phyloP scores from a whole-genome alignment of 2,797 vertebrate genomes.

The Sandelia bainsii region DNA sequence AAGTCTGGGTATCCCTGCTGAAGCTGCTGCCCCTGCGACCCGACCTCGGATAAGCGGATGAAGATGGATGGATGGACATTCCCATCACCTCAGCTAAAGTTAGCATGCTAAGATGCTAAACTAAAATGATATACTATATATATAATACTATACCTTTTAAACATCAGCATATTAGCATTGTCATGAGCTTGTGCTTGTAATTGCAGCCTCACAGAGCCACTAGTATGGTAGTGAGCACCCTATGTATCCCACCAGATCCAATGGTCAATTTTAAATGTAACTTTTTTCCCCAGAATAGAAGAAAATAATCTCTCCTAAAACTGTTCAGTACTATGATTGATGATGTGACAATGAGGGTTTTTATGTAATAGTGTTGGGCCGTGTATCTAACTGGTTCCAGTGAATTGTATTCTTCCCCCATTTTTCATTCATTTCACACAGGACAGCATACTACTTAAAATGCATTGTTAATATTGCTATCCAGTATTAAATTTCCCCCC shows the following conservation, averaged over 20 bases:
- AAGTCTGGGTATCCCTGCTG: no score
- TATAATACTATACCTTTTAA: no score
- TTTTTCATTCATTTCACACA: conserved; percentile 43
- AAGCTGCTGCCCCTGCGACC: no score
- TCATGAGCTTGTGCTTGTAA: no score
- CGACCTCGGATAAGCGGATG: no score
- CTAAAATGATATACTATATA: no score
- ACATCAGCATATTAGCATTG: no score
- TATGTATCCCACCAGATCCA: neutral
- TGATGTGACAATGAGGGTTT: conserved; percentile 27
- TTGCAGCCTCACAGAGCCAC: no score
- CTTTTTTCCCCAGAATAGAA: neutral
- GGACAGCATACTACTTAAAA: conserved; percentile 56
- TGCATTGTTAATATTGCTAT: conserved; percentile 56
- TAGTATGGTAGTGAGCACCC: neutral
- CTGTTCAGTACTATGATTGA: conserved; percentile 17
- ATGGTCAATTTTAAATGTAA: neutral
- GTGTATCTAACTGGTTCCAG: conserved; percentile 19
- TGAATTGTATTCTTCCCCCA: conserved; percentile 23
- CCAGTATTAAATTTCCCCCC: conserved; percentile 56
- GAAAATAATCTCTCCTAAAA: conserved; percentile 11
- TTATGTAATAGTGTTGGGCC: conserved; percentile 8
- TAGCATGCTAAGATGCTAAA: no score
- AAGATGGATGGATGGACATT: no score
- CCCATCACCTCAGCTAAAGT: no score